Percentiles rank a stretch among this genome's conserved stretches.
Evolutionary conservation across 2,797 vertebrate species (phyloP).

Genomic region (Hippopotamyrus pictus): DNA sequence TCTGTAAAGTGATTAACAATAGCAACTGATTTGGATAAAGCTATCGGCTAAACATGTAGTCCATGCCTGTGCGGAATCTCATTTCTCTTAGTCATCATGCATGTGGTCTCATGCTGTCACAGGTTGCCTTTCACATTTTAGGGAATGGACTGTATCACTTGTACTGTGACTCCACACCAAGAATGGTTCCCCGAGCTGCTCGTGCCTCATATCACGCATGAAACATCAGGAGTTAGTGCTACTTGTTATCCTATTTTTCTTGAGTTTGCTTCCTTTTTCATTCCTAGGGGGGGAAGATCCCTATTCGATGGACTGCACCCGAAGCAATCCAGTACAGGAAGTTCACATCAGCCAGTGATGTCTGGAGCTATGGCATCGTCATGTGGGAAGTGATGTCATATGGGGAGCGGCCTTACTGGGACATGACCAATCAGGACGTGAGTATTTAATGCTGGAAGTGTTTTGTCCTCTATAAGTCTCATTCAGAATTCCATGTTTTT

Average conservation of each 20-base stretch:
- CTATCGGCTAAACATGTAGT: background rate
- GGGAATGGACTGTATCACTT: background rate
- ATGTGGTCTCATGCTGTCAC: background rate
- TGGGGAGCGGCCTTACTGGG: conserved; percentile 72
- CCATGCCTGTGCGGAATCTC: background rate
- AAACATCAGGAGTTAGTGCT: background rate
- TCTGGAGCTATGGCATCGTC: conserved; percentile 74
- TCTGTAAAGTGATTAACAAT: background rate
- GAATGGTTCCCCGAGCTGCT: background rate
- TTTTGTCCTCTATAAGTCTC: background rate
- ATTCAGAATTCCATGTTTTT: background rate
- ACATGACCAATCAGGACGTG: conserved; percentile 76
- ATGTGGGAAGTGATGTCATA: conserved; percentile 79
- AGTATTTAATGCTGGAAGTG: conserved; percentile 34
- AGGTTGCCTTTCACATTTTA: background rate
- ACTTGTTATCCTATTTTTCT: background rate
- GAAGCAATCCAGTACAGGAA: conserved; percentile 76
- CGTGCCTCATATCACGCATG: background rate
- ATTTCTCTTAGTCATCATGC: background rate
- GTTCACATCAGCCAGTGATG: conserved; percentile 71
- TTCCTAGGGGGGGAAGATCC: conserved; percentile 69
- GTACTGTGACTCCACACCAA: background rate
- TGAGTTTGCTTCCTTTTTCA: background rate
- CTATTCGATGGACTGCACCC: conserved; percentile 71
- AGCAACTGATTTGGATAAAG: background rate